These are phyloP conservation scores for Oreocharis arfaki DNA, from an alignment of 2,113 vertebrate species.

Conservation along the genomic window DNA sequence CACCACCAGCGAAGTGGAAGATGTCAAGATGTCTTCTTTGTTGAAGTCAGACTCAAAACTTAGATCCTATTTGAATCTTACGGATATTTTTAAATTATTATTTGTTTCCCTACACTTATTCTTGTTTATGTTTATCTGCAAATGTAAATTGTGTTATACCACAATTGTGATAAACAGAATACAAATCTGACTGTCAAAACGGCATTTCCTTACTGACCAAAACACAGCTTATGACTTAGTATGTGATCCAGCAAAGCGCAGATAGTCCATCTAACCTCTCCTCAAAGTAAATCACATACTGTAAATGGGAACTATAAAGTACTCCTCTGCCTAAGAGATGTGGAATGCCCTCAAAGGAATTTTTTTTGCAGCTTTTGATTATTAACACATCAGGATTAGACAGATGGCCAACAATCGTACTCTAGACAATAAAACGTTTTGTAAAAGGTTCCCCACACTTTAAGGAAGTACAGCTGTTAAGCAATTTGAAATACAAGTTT, in stretches of 20 bases:
- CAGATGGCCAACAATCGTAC: not conserved
- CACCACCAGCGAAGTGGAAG: too few species aligned
- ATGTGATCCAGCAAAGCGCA: not conserved
- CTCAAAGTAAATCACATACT: not conserved
- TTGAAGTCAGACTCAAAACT: not conserved
- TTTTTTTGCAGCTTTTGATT: not conserved
- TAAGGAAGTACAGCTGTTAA: not conserved
- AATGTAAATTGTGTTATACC: not conserved
- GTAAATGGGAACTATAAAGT: not conserved
- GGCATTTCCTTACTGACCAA: not conserved
- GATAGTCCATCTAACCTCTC: not conserved
- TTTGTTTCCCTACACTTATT: not conserved
- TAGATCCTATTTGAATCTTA: not conserved
- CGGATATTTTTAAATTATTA: not conserved
- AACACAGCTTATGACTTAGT: not conserved
- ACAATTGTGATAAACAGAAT: not conserved
- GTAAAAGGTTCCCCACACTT: not conserved
- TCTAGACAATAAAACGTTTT: not conserved
- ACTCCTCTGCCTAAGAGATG: not conserved
- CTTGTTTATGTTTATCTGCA: not conserved
- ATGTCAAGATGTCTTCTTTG: not conserved
- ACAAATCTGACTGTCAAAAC: not conserved
- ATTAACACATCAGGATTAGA: not conserved
- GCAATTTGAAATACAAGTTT: not conserved
- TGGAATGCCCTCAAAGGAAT: not conserved